phyloP scores from a whole-genome alignment of 2,113 vertebrate species.

The Taurulus bubalis region DNA sequence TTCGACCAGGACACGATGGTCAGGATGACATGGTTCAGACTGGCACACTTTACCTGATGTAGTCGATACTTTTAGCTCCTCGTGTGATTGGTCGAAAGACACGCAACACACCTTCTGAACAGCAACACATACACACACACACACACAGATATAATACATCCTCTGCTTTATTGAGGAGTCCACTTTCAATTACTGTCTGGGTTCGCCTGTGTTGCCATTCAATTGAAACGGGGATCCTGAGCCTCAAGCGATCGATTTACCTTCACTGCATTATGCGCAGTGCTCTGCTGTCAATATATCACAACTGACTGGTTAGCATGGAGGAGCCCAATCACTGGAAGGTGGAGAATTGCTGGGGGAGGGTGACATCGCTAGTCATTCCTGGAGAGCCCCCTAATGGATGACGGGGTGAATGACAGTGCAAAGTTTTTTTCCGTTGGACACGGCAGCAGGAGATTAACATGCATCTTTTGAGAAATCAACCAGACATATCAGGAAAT shows the following conservation, averaged over 20 bases:
- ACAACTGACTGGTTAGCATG: slow-evolving; percentile 55
- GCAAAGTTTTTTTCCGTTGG: not conserved
- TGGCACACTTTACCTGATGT: slow-evolving; percentile 19
- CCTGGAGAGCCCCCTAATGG: slow-evolving; percentile 77
- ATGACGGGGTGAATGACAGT: slow-evolving; percentile 41
- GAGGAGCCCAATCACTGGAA: slow-evolving; percentile 39
- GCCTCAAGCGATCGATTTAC: slow-evolving; percentile 51
- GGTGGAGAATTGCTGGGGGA: slow-evolving; percentile 34
- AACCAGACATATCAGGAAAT: not conserved
- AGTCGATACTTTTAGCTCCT: slow-evolving; percentile 32
- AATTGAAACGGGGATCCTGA: slow-evolving; percentile 51
- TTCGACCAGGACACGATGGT: slow-evolving; percentile 22
- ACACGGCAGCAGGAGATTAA: not conserved
- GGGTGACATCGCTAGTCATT: slow-evolving; percentile 47
- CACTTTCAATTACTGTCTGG: slow-evolving; percentile 56
- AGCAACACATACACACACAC: slow-evolving; percentile 29
- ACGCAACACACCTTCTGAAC: not conserved
- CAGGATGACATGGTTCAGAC: slow-evolving; percentile 7
- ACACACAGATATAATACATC: slow-evolving; percentile 13
- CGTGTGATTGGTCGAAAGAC: slow-evolving; percentile 25
- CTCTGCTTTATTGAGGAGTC: slow-evolving; percentile 29
- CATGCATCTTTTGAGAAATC: not conserved
- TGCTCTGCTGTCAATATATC: slow-evolving; percentile 57
- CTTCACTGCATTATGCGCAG: slow-evolving; percentile 50
- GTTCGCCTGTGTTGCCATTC: slow-evolving; percentile 50